Base-by-base conservation (phyloP, 2,113 vertebrate species). In the Plestiodon gilberti region DNA sequence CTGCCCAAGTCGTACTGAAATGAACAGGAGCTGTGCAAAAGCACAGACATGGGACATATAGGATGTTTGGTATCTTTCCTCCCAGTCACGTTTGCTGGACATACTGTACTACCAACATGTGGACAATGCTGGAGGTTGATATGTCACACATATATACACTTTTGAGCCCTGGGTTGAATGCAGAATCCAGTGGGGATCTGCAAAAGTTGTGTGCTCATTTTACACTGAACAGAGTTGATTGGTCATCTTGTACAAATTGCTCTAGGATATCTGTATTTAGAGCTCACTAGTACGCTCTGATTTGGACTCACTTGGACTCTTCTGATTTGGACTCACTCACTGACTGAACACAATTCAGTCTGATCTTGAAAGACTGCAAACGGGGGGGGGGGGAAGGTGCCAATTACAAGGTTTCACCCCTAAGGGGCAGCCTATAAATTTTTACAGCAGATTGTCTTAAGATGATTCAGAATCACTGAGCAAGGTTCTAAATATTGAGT, bases 181-280 rank as follows among this genome's bases (percentile, higher is more conserved):
- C 15, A 20, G 2, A 40, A 17, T 81, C 70, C 48, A 59, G 5
- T 17, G 33, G 33, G 59, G 30, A 55, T 57, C 25, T 65, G 15
- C 18, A 65, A 83, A 73, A 28, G 9, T 2, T 38, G 17, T 70
- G 10, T 2, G 77, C 62, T 48, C 2, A 1, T 73, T 77, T 48
- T 88, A 64, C 11, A 52, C 4, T 3, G 73, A 28, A 87, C 89
- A 91, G 73, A 62, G 17, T 62, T 70, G 64, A 90, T 81, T 65
- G 2, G 74, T 14, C n/a, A 88, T 71, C 67, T 87, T 73, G 25
- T 28, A 83, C 52, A 76, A 85, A 88, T 57, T n/a, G 73, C n/a
- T n/a, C 70, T 35, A 81, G 86, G 57, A 57, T 1, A 82, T 67
- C 43, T 1, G 1, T 30, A 78, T 28, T 80, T 35, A 77, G 77